Conservation (phyloP, 2,888 invertebrate species). For the Teinopalpus imperialis region DNA sequence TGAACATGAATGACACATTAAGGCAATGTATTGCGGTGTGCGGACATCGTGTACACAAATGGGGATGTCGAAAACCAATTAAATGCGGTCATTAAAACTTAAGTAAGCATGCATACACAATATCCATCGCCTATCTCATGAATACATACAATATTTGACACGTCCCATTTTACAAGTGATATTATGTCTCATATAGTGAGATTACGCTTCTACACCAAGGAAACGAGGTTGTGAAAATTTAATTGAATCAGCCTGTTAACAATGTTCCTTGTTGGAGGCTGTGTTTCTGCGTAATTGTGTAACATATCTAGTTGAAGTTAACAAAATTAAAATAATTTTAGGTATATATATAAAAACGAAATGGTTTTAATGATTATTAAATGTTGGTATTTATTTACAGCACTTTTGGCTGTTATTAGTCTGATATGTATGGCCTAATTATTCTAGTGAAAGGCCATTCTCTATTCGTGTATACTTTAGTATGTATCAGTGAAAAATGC, state of each 20-base stretch:
- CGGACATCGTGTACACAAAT: too few species aligned
- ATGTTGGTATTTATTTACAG: too few species aligned
- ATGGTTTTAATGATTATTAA: too few species aligned
- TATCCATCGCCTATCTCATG: constrained; percentile 2
- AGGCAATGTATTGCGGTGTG: too few species aligned
- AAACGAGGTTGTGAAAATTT: constrained; percentile 27
- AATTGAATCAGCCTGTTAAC: constrained; percentile 27
- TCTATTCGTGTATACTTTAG: too few species aligned
- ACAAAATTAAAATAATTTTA: constrained; percentile 12
- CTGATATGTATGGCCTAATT: too few species aligned
- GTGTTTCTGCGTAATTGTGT: constrained; percentile 12
- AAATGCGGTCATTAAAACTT: neutral
- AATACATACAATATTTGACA: constrained; percentile 20
- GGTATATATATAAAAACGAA: too few species aligned
- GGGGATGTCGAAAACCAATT: neutral
- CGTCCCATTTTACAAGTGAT: constrained; percentile 7
- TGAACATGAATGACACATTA: too few species aligned
- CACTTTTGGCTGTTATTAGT: too few species aligned
- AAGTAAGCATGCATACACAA: neutral
- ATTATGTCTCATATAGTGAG: constrained; percentile 5
- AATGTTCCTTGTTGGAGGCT: constrained; percentile 12
- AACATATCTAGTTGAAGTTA: constrained; percentile 9
- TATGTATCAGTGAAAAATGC: too few species aligned
- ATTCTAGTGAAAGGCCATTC: too few species aligned
- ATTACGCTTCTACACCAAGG: constrained; percentile 13